Evolutionary conservation across 2,113 vertebrate species (phyloP).

Genomic region (Grus americana): DNA sequence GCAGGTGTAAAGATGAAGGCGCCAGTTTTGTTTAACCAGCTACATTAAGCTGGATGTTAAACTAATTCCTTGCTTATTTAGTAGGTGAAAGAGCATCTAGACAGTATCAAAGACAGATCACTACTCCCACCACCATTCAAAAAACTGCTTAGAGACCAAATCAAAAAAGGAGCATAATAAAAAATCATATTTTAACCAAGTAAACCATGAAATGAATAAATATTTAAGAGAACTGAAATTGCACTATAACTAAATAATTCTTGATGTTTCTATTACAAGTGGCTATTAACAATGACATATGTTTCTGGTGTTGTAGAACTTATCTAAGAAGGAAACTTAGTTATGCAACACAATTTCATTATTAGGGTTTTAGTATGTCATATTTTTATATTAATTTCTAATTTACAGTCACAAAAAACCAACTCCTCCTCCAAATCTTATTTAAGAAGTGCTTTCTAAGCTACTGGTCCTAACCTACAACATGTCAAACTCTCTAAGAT

Average conservation of each 20-base stretch:
- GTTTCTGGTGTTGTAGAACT: constrained; percentile 16
- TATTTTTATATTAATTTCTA: neutral
- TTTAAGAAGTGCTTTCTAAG: neutral
- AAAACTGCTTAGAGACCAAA: neutral
- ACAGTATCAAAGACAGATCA: neutral
- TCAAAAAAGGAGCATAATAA: neutral
- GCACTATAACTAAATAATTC: neutral
- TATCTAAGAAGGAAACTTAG: neutral
- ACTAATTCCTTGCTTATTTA: constrained; percentile 2
- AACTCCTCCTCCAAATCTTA: neutral
- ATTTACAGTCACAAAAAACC: neutral
- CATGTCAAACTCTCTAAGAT: neutral
- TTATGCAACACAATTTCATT: neutral
- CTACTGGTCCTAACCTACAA: neutral
- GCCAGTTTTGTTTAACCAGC: neutral
- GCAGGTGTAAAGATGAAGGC: neutral
- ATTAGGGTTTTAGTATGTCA: neutral
- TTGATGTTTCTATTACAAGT: neutral
- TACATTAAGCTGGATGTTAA: neutral
- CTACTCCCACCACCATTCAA: neutral
- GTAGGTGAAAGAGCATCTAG: neutral
- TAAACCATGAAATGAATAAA: neutral
- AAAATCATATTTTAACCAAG: neutral
- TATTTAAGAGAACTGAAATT: neutral
- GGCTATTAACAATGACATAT: neutral